Percentiles rank a stretch among this genome's conserved stretches.
Conservation (phyloP, 2,888 invertebrate species). For the Dicranocentrus wangi region DNA sequence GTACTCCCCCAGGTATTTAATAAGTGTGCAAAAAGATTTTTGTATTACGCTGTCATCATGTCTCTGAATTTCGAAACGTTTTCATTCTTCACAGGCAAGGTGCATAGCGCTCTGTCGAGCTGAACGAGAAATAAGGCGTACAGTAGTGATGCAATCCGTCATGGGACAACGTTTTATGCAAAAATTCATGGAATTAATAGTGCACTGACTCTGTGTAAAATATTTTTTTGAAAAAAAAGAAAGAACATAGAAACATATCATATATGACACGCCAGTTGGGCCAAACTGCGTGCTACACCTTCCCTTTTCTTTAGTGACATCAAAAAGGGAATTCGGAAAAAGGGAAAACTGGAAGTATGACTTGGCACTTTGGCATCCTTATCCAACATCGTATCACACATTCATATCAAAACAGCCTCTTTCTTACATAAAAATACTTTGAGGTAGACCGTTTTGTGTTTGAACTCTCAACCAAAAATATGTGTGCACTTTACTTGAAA, state of each 20-base stretch:
- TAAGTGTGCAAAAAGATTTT: conserved; percentile 1
- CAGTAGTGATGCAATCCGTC: conserved; percentile 61
- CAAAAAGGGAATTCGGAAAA: conserved; percentile 28
- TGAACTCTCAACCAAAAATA: no score
- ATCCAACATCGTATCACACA: no score
- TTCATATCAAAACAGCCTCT: no score
- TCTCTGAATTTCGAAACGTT: conserved; percentile 46
- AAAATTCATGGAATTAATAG: conserved; percentile 50
- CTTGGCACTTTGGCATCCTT: conserved; percentile 25
- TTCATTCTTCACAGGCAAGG: conserved; percentile 47
- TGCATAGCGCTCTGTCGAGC: conserved; percentile 48
- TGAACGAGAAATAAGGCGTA: conserved; percentile 42
- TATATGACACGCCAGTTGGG: not conserved
- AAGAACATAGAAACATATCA: not conserved
- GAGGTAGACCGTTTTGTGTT: no score
- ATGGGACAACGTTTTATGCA: conserved; percentile 50
- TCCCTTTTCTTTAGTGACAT: not conserved
- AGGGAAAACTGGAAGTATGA: conserved; percentile 53
- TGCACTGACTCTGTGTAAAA: conserved; percentile 11
- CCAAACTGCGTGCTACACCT: not conserved
- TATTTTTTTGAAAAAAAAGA: no score
- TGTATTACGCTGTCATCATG: conserved; percentile 24
- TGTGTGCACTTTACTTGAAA: no score
- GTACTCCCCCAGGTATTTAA: not conserved
- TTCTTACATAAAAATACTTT: no score